Percentiles rank a stretch among this genome's conserved stretches.
phyloP scores from a whole-genome alignment of 2,113 vertebrate genomes.

The Rousettus leschenaultii region DNA sequence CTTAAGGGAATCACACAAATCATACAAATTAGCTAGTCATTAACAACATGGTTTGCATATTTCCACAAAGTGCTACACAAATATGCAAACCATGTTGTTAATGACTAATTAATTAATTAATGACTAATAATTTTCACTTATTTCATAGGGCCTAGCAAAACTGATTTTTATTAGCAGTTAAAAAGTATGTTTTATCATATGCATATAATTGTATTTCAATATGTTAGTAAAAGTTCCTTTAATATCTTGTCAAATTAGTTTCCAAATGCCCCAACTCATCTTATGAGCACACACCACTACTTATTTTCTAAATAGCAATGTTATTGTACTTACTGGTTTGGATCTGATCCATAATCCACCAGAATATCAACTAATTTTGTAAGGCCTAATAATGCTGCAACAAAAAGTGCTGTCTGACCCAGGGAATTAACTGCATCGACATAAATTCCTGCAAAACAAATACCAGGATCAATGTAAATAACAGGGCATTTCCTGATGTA shows the following conservation, averaged over 20 bases:
- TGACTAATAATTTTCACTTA: background rate
- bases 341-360: conserved; percentile 85
- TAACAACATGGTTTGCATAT: no score
- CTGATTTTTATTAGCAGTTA: background rate
- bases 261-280: background rate
- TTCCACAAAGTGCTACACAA: background rate
- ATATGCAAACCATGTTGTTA: background rate
- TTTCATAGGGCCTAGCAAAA: background rate
- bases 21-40: background rate
- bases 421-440: conserved; percentile 85
- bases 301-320: background rate
- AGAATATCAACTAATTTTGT: conserved; percentile 83
- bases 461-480: background rate
- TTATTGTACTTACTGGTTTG: conserved; percentile 86
- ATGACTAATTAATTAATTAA: background rate
- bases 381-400: conserved; percentile 85
- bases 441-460: conserved; percentile 79
- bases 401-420: conserved; percentile 89
- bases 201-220: background rate
- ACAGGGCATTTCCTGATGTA: background rate
- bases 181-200: background rate
- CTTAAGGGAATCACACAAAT: background rate
- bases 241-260: background rate
- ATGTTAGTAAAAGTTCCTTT: background rate
- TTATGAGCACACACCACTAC: background rate